Base-by-base conservation (phyloP, 2,113 vertebrate genomes). In the Bujurquina vittata region DNA sequence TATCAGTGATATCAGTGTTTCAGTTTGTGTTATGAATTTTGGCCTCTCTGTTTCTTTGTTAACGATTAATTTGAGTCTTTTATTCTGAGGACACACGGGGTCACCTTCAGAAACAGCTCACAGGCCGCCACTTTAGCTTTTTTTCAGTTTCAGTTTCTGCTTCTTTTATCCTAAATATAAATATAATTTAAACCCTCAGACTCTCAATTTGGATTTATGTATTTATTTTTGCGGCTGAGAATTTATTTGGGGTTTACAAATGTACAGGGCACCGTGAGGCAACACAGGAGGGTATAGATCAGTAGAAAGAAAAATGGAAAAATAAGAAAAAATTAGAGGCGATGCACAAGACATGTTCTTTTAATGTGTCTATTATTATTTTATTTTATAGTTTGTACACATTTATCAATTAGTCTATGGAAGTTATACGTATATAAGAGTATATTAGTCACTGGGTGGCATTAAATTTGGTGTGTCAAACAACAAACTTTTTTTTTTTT, bases 1-100 rank as follows among this genome's bases (percentile, higher is more conserved):
- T 67, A 23, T 67, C 17, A 0, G 65, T 49, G 5, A 69, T 49
- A 0, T 9, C 22, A 7, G 40, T 0, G 0, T 11, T 49, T 5
- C 40, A 46, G 63, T 69, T 69, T 69, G 7, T 12, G 5, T 67
- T 67, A 14, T 18, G 22, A 67, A 49, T 7, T 3, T 29, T 69
- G 23, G 7, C 18, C 0, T 10, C 17, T 52, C 20, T 72, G 26
- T 52, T 20, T 20, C 43, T 3, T 69, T 8, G 43, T 20, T 3
- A 67, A 49, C 23, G 4, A 67, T 23, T 4, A 8, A 20, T 69
- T 69, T 10, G 35, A 37, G 35, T 46, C 17, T 1, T 26, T 43
- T 49, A 69, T 49, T 14, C 23, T 29, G 40, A 23, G 40, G 15
- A 4, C 15, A 49, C 63, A 4, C 46, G 1, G 63, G 40, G 22